Evolutionary conservation across 1,140 invertebrate species (phyloP), one percentile per base, ranked within the genome.

Genomic region (Zaprionus ornatus): DNA sequence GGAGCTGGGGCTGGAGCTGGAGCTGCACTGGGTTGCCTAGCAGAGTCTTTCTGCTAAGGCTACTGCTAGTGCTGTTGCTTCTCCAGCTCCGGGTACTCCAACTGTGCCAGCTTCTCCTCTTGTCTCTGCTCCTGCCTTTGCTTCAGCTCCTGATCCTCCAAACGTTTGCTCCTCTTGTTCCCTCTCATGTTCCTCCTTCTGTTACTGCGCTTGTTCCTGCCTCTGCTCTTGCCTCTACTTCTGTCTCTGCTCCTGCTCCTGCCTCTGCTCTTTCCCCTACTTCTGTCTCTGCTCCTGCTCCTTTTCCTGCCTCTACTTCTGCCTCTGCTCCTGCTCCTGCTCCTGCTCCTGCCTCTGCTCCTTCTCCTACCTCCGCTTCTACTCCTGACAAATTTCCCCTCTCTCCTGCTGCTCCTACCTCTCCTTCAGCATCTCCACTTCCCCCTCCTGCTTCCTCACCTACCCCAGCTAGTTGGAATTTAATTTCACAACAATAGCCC

Each of bases 401-500:
- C 48, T 27, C 68, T 23, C 2, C 7, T 29, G 12, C 15, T 3
- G 1, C n/a, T 40, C 35, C 37, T 12, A 10, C 15, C 37, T 48
- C 40, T 32, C 50, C 66, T 29, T n/a, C n/a, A n/a, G n/a, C n/a
- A n/a, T n/a, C n/a, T 27, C 19, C 17, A 4, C 12, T 23, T 54
- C 23, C 23, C n/a, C 6, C 23, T 19, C 35, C 15, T 6, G 0
- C 15, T 29, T 37, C 25, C 67, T 55, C 25, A 62, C 57, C 56
- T 61, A 27, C 29, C 9, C 21, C 67, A 54, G 42, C 68, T 76
- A 76, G 74, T 76, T 73, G 74, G 74, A 76, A 76, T 76, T 76
- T 72, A 76, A 76, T 76, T 76, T 76, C 69, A 61, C 68, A 76
- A 76, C 69, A 76, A 76, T 72, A 65, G 69, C 60, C 25, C 10